Conservation (phyloP, 2,888 invertebrate species). For the Synergus japonicus region DNA sequence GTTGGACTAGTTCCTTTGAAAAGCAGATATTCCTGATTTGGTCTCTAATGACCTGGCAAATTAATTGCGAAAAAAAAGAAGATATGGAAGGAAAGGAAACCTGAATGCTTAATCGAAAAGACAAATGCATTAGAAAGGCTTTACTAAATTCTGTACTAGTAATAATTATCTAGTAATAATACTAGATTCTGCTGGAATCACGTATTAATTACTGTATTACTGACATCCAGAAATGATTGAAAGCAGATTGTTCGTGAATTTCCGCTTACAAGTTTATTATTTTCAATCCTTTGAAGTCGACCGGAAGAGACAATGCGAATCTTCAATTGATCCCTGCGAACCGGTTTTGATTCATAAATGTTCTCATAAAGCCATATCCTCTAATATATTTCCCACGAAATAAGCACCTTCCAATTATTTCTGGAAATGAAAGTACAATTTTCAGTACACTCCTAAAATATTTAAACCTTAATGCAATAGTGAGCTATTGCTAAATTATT, state of each 20-base stretch:
- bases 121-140: constrained; percentile 25
- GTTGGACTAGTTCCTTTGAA: constrained; percentile 21
- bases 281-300: constrained; percentile 57
- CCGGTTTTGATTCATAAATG: constrained; percentile 58
- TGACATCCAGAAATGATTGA: background rate
- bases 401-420: background rate
- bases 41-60: constrained; percentile 8
- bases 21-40: constrained; percentile 28
- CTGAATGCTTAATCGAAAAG: background rate
- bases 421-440: background rate
- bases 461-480: too few relatives aligned
- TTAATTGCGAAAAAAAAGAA: constrained; percentile 1
- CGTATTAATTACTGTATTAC: too few relatives aligned
- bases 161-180: too few relatives aligned
- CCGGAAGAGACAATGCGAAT: constrained; percentile 51
- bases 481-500: too few relatives aligned
- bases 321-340: constrained; percentile 43
- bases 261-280: constrained; percentile 32
- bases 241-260: background rate
- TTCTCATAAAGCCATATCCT: background rate
- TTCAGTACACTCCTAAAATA: background rate
- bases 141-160: background rate
- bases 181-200: too few relatives aligned
- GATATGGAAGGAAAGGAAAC: constrained; percentile 16
- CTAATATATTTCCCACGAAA: background rate